A percentile compares a stretch with the other conserved stretches of the same genome.
These are phyloP conservation scores for Meriones unguiculatus DNA, from an alignment of 2,113 vertebrate genomes.

Conservation along the genomic window DNA sequence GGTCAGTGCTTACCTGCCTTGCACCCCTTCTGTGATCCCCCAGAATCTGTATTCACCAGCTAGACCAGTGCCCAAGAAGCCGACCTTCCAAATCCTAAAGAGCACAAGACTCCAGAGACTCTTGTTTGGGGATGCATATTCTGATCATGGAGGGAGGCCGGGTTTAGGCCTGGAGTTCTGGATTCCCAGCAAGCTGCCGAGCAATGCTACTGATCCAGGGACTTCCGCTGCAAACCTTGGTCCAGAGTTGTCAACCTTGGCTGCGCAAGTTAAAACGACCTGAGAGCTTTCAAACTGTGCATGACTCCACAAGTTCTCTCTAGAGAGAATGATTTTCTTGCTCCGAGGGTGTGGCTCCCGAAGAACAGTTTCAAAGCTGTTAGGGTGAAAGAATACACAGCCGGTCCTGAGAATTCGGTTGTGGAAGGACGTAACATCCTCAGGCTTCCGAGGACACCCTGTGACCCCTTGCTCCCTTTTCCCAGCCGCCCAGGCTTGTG, in stretches of 20 bases:
- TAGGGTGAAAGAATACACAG: rapidly evolving
- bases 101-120: not conserved
- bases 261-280: not conserved
- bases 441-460: not conserved
- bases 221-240: not conserved
- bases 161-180: not conserved
- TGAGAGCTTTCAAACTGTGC: not conserved
- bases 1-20: not conserved
- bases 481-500: not conserved
- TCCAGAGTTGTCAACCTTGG: rapidly evolving
- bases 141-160: not conserved
- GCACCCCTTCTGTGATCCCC: not conserved
- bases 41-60: not conserved
- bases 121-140: not conserved
- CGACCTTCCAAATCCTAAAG: not conserved
- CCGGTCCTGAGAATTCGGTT: rapidly evolving
- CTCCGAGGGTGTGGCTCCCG: too few relatives aligned
- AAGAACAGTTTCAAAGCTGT: not conserved
- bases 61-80: not conserved
- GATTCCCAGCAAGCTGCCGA: not conserved
- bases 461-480: not conserved
- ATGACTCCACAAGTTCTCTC: not conserved
- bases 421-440: not conserved
- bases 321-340: not conserved
- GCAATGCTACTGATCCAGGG: not conserved